phyloP scores from a whole-genome alignment of 37 sponge, comb jelly and placozoan genomes.

The Halisarca cf. caerulea region DNA sequence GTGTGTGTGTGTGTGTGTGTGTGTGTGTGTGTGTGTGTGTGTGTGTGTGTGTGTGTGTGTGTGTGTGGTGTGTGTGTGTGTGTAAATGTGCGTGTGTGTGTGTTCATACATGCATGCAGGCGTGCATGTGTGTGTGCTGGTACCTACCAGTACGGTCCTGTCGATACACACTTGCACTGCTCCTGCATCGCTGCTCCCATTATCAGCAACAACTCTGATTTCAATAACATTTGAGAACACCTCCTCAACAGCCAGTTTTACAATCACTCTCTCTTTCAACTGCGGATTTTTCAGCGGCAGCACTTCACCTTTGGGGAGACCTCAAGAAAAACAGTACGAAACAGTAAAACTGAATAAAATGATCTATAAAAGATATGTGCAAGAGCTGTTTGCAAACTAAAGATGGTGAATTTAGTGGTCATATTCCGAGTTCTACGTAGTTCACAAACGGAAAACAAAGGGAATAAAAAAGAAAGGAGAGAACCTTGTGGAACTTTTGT shows the following conservation, averaged over 20 bases:
- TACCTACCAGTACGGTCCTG: not conserved
- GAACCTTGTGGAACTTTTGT: too few species aligned
- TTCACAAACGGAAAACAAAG: not conserved
- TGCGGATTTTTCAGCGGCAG: not conserved
- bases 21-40: too few species aligned
- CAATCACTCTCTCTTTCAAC: not conserved
- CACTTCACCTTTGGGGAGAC: not conserved
- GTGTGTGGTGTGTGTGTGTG: too few species aligned
- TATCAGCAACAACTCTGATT: not conserved
- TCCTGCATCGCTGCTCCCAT: not conserved
- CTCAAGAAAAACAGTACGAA: not conserved
- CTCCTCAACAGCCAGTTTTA: constrained; percentile 13
- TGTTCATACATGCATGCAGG: too few species aligned
- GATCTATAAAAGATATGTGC: not conserved
- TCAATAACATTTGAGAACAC: not conserved
- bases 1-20: too few species aligned
- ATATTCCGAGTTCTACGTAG: not conserved
- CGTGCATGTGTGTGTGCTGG: not conserved
- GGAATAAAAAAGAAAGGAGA: not conserved
- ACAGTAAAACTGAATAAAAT: not conserved
- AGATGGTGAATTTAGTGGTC: not conserved
- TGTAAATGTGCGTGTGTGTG: too few species aligned
- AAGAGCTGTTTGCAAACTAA: too few species aligned
- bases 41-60: too few species aligned
- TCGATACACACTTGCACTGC: not conserved